Conservation (phyloP, 1,140 invertebrate genomes). For the Pogonognathellus flavescens region DNA sequence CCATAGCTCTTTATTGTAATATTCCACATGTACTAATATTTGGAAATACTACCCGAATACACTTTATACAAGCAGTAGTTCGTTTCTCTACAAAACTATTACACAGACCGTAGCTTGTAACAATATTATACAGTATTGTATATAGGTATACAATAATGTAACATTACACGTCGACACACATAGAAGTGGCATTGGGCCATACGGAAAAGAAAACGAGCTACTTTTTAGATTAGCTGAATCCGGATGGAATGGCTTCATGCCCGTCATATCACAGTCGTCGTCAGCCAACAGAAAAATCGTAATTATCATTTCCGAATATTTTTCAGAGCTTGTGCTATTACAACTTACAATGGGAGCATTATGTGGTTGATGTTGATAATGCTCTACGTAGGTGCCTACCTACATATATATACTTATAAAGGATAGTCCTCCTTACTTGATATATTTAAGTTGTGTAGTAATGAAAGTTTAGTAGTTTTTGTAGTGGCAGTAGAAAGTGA, state of each 20-base stretch:
- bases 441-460: not conserved
- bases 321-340: constrained; percentile 25
- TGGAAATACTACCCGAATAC: not conserved
- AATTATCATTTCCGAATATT: constrained; percentile 60
- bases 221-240: constrained; percentile 37
- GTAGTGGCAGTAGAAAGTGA: not conserved
- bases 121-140: not conserved
- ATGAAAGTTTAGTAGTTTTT: constrained; percentile 37
- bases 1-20: not conserved
- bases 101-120: not conserved
- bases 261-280: constrained; percentile 20
- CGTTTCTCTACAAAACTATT: not conserved
- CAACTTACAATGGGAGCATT: not conserved
- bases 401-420: not conserved
- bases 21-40: constrained; percentile 1
- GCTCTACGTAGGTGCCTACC: not conserved
- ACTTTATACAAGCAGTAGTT: not conserved
- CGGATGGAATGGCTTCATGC: constrained; percentile 49
- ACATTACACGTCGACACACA: not conserved
- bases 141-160: too few relatives aligned
- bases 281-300: constrained; percentile 51
- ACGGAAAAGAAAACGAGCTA: not conserved
- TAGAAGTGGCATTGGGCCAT: not conserved
- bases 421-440: not conserved
- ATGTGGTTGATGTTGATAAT: not conserved